Evolutionary conservation across 2,888 invertebrate genomes (phyloP).

Genomic region (Eupeodes luniger): DNA sequence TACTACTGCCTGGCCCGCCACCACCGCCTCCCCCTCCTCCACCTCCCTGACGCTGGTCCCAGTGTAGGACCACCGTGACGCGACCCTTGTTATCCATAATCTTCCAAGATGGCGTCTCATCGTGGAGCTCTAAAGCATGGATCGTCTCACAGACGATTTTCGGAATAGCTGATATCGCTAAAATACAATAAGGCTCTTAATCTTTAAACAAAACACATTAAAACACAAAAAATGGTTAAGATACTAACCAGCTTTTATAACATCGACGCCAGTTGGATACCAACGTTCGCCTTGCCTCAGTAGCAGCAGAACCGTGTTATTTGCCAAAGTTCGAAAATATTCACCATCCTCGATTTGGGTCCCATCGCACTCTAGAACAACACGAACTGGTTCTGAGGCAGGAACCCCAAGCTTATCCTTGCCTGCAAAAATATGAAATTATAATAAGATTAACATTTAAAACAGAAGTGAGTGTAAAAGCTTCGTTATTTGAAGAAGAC

Average conservation of each 20-base stretch:
- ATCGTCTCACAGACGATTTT: slow-evolving; percentile 99
- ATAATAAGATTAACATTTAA: no score
- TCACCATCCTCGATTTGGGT: slow-evolving; percentile 98
- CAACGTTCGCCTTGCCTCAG: slow-evolving; percentile 95
- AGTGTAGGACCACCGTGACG: slow-evolving; percentile 97
- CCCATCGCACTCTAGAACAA: slow-evolving; percentile 97
- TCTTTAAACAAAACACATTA: not conserved
- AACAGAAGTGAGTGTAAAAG: not conserved
- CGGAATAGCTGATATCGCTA: slow-evolving; percentile 97
- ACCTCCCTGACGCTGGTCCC: slow-evolving; percentile 94
- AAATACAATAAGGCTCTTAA: slow-evolving; percentile 78
- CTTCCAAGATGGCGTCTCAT: slow-evolving; percentile 99
- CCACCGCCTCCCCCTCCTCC: slow-evolving; percentile 84
- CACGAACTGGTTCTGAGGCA: slow-evolving; percentile 93
- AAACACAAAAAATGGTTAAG: not conserved
- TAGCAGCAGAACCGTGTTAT: slow-evolving; percentile 94
- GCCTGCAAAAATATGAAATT: slow-evolving; percentile 85
- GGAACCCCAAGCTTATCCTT: slow-evolving; percentile 96
- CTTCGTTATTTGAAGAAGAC: not conserved
- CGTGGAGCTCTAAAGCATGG: slow-evolving; percentile 96
- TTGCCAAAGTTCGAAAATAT: slow-evolving; percentile 96
- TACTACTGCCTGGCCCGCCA: slow-evolving; percentile 81
- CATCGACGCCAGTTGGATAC: slow-evolving; percentile 97
- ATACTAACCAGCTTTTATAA: slow-evolving; percentile 94
- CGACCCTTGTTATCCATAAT: slow-evolving; percentile 99